Base-by-base conservation (phyloP, 2,888 invertebrate species). In the Xanthorhoe spadicearia region DNA sequence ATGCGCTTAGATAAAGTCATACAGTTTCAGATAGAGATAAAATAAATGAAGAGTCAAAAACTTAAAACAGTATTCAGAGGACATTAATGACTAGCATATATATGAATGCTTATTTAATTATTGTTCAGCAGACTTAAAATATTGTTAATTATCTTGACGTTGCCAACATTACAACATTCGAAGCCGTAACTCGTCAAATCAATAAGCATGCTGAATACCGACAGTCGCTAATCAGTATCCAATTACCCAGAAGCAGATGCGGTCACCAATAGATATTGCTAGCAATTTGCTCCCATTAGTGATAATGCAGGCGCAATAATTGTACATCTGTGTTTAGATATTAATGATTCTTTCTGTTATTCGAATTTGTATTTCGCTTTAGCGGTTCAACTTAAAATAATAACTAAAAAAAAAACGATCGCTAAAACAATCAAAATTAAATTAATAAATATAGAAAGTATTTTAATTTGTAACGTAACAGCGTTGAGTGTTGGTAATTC, bases 201-300 rank as follows among this genome's bases (percentile, higher is more conserved):
- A 72, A 69, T 69, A 72, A 68, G 59, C 68, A 50, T 51, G 50
- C 18, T 15, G 28, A 59, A 60, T 71, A 63, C 68, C 66, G 43
- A 61, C 53, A 72, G 68, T 73, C 70, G 77, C 77, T 83, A 65
- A 65, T 65, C 56, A 65, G 65, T 61, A 52, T 52, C 65, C 43
- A 61, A 65, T 61, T 65, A 65, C 51, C 55, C 48, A 46, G 46
- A 49, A 61, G 43, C 65, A 61, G 65, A 65, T 65, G 65, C 28
- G 48, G 35, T 65, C 56, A n/a, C 51, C 50, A 43, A 54, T 64
- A 50, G 58, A 76, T 78, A 74, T 74, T 70, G 66, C 68, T 61
- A 61, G 74, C 74, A 71, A 76, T 80, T 80, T 78, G 75, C 74
- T 68, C 54, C 69, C 71, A 77, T 77, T 81, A 76, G 73, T 58